A percentile compares a stretch with the other conserved stretches of the same genome.
Conservation (phyloP, 2,797 vertebrate genomes). For the Zalophus californianus region DNA sequence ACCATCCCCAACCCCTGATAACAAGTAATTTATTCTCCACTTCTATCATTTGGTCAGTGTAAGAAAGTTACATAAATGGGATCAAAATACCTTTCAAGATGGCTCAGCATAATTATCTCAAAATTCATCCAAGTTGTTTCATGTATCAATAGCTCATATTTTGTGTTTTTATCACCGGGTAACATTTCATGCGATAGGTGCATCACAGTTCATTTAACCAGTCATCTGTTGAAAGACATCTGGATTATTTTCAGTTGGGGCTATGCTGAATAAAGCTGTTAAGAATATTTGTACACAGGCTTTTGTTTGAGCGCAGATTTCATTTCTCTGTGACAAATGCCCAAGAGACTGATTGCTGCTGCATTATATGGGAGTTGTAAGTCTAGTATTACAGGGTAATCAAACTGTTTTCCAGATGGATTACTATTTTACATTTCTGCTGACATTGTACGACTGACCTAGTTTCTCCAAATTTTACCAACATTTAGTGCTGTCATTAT, state of each 20-base stretch:
- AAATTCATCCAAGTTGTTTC: background rate
- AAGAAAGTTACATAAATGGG: constrained; percentile 7
- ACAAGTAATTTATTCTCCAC: background rate
- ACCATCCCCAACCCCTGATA: background rate
- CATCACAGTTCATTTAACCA: background rate
- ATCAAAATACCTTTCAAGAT: background rate
- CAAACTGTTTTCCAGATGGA: background rate
- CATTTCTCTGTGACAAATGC: background rate
- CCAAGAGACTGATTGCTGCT: background rate
- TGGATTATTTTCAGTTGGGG: background rate
- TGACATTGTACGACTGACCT: background rate
- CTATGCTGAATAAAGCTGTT: constrained; percentile 4
- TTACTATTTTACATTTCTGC: background rate
- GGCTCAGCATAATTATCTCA: background rate
- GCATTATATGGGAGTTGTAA: background rate
- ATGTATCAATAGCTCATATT: background rate
- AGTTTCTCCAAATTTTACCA: background rate
- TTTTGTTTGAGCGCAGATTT: background rate
- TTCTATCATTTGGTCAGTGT: background rate
- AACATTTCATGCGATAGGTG: background rate
- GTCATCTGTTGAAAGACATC: background rate
- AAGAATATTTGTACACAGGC: background rate
- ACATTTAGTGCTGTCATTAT: background rate
- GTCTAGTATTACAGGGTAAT: background rate
- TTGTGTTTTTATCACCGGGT: background rate